Evolutionary conservation across 92 coral and sea anemone genomes (phyloP), one percentile per base, ranked within the genome.

Genomic region (Epizoanthus ramosus): DNA sequence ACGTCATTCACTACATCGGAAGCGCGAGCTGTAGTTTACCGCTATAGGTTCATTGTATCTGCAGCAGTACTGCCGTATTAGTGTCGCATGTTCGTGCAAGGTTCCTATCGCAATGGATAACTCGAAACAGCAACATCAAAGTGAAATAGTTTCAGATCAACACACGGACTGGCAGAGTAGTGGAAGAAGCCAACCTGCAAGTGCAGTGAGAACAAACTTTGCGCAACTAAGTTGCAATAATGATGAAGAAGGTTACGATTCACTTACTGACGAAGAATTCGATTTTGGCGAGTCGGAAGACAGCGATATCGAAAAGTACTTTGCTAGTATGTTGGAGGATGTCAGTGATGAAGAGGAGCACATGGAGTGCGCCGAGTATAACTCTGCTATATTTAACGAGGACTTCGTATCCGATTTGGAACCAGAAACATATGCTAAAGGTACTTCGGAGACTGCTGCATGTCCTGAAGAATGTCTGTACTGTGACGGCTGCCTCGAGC

Each of bases 271-370:
- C 33, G 82, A 77, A 22, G 71, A 25, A 5, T 2, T 60, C 23
- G 57, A 35, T 65, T 23, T 77, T 39, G 7, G 43, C 14, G 52
- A 41, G 2, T 43, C 82, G 3, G 22, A 52, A 77, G 82, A 77
- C 21, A 41, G 82, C 16, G 82, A 77, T 41, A 52, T 77, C 17
- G 82, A 77, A 61, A 61, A 41, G n/a, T 77, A 77, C 24, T 77
- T 77, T 77, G 63, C 59, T 61, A n/a, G 41, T 59, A 21, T 77
- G 69, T 23, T 77, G 24, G 37, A 39, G 61, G 57, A 61, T 16
- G n/a, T 77, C 3, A 37, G 16, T 9, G 28, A 77, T 0, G 82
- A 77, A 60, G 67, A 57, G 8, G 43, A 39, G 41, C 17, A 37
- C 2, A 61, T 37, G 10, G n/a, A n/a, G n/a, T 16, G 8, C 1